These are phyloP conservation scores for Notolepis coatsorum DNA, from an alignment of 2,797 vertebrate genomes.

Conservation along the genomic window DNA sequence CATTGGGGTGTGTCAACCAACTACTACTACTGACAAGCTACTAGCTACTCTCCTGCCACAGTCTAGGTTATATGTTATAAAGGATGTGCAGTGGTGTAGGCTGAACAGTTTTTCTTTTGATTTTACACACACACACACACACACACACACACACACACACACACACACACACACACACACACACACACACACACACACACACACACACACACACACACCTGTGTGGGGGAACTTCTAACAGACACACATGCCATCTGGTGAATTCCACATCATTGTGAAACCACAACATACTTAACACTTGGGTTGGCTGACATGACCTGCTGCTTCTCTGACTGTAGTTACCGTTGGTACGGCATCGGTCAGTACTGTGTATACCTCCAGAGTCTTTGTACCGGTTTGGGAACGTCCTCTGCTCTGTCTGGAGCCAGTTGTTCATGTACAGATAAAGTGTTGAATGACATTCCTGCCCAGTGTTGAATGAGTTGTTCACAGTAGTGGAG, in stretches of 20 bases:
- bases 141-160: too few species aligned
- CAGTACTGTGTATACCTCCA: background rate
- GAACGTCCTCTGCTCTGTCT: slow-evolving; percentile 15
- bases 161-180: too few species aligned
- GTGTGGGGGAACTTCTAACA: background rate
- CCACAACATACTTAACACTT: background rate
- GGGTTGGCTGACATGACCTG: background rate
- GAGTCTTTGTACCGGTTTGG: background rate
- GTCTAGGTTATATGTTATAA: too few species aligned
- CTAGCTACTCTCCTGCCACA: too few species aligned
- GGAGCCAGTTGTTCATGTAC: slow-evolving; percentile 41
- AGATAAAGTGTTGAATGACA: slow-evolving; percentile 60
- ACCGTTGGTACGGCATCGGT: too few species aligned
- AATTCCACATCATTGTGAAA: background rate
- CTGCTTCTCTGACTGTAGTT: background rate
- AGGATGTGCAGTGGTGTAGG: too few species aligned
- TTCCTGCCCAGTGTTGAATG: slow-evolving; percentile 49
- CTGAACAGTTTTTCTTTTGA: too few species aligned
- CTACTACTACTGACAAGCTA: slow-evolving; percentile 2
- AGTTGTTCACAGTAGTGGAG: slow-evolving; percentile 43
- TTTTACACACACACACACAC: too few species aligned
- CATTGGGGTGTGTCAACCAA: slow-evolving; percentile 62
- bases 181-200: too few species aligned
- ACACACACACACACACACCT: background rate
- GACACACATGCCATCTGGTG: background rate